Percentiles rank a stretch among this genome's conserved stretches.
Evolutionary conservation across 1,140 invertebrate species (phyloP).

Genomic region (Caenorhabditis inopinata): DNA sequence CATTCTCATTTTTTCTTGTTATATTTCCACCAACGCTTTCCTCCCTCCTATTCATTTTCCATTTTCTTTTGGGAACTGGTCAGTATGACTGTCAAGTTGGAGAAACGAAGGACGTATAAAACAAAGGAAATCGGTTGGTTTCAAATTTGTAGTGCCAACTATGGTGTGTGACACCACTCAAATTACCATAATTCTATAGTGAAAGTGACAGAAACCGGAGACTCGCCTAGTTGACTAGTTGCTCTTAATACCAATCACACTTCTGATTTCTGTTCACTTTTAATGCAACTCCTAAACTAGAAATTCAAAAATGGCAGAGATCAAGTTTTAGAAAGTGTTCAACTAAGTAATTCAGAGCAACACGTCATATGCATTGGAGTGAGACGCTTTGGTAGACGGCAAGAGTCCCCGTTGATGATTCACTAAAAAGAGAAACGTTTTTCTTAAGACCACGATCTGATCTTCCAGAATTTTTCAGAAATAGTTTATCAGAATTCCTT

Average conservation of each 20-base stretch:
- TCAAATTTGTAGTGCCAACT: background rate
- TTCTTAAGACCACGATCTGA: too few species aligned
- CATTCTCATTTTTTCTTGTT: background rate
- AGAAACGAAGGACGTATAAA: background rate
- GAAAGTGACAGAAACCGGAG: background rate
- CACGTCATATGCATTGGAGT: too few species aligned
- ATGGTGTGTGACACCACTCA: background rate
- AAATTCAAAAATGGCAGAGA: background rate
- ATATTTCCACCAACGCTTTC: background rate
- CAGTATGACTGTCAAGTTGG: constrained; percentile 11
- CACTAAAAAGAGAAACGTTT: too few species aligned
- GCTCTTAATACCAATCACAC: constrained; percentile 17
- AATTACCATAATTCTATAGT: constrained; percentile 27
- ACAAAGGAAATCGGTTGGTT: constrained; percentile 1
- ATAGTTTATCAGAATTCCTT: too few species aligned
- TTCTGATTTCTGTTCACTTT: background rate
- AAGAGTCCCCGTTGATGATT: too few species aligned
- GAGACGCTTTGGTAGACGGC: too few species aligned
- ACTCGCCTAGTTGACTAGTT: background rate
- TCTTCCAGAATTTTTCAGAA: too few species aligned
- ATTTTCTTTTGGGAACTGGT: background rate
- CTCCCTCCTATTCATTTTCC: background rate
- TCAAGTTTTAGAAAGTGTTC: background rate
- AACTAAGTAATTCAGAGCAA: too few species aligned
- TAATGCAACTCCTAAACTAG: background rate